Percentiles rank a stretch among this genome's conserved stretches.
Evolutionary conservation across 92 coral and sea anemone species (phyloP).

Genomic region (Porites lobata): DNA sequence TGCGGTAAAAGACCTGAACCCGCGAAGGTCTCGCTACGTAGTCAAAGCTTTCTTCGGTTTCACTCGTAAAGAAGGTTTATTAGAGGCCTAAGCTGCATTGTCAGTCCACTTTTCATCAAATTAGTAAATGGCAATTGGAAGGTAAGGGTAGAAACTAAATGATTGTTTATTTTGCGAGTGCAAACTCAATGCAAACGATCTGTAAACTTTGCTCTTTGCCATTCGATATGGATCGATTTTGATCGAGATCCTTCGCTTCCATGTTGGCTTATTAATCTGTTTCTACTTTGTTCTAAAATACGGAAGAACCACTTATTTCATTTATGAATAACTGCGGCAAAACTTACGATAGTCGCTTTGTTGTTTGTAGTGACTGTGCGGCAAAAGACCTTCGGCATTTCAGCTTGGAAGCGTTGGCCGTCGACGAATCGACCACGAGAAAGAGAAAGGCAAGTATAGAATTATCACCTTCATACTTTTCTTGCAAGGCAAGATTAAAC

Average conservation of each 20-base stretch:
- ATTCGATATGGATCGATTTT: slow-evolving; percentile 7
- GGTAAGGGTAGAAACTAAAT: slow-evolving; percentile 13
- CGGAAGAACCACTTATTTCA: background rate
- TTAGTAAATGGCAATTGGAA: slow-evolving; percentile 53
- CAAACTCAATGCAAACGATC: background rate
- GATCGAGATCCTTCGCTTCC: slow-evolving; percentile 8
- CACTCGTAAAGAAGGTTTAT: background rate
- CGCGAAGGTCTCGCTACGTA: slow-evolving; percentile 23
- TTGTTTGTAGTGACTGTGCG: slow-evolving; percentile 58
- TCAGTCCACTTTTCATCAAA: slow-evolving; percentile 11
- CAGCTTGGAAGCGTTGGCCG: slow-evolving; percentile 33
- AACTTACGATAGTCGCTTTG: slow-evolving; percentile 3
- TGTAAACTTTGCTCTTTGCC: slow-evolving; percentile 29
- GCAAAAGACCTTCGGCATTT: slow-evolving; percentile 68
- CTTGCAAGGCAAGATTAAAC: background rate
- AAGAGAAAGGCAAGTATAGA: slow-evolving; percentile 67
- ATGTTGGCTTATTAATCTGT: background rate
- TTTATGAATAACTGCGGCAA: background rate
- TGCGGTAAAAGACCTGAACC: slow-evolving; percentile 51
- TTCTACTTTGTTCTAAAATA: background rate
- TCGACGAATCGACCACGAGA: slow-evolving; percentile 57
- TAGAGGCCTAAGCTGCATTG: background rate
- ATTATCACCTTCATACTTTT: background rate
- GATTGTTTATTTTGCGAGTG: slow-evolving; percentile 33
- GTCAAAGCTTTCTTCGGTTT: background rate